Conservation (phyloP, 2,797 vertebrate genomes). For the Hippocampus kuda region DNA sequence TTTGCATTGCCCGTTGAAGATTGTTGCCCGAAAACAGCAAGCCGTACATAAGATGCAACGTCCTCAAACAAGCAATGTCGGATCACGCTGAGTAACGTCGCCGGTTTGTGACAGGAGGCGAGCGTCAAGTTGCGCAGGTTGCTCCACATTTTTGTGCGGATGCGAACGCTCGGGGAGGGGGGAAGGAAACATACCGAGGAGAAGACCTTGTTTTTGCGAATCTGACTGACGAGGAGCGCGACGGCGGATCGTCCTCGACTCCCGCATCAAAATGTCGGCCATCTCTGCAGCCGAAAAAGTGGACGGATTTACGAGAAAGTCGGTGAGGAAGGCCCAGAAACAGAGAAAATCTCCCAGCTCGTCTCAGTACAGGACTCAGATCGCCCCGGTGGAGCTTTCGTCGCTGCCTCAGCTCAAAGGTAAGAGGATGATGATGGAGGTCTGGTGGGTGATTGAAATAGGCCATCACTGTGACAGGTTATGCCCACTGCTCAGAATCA, state of each 20-base stretch:
- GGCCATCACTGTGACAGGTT: conserved; percentile 7
- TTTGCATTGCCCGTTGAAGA: conserved; percentile 20
- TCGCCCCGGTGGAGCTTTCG: conserved; percentile 79
- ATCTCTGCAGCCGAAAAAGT: conserved; percentile 96
- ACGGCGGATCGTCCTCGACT: conserved; percentile 31
- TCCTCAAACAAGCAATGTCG: conserved; percentile 45
- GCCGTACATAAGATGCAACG: conserved; percentile 28
- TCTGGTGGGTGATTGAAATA: conserved; percentile 35
- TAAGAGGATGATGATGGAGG: conserved; percentile 29
- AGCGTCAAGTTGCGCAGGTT: conserved; percentile 23
- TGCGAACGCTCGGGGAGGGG: conserved; percentile 22
- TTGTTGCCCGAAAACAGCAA: conserved; percentile 4
- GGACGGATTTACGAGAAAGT: conserved; percentile 96
- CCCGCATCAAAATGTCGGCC: conserved; percentile 76
- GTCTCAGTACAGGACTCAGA: conserved; percentile 87
- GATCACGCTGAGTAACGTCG: conserved; percentile 39
- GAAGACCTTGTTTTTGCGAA: background rate
- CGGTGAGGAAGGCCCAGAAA: conserved; percentile 89
- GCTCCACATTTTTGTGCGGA: conserved; percentile 29
- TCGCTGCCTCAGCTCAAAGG: conserved; percentile 92
- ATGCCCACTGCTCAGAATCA: conserved; percentile 7
- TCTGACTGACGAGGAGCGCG: conserved; percentile 16
- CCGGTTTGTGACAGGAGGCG: conserved; percentile 15
- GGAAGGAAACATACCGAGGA: background rate
- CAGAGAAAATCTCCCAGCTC: conserved; percentile 89